Percentiles rank a stretch among this genome's conserved stretches.
phyloP scores from a whole-genome alignment of 2,113 vertebrate species.

The Scatophagus argus region DNA sequence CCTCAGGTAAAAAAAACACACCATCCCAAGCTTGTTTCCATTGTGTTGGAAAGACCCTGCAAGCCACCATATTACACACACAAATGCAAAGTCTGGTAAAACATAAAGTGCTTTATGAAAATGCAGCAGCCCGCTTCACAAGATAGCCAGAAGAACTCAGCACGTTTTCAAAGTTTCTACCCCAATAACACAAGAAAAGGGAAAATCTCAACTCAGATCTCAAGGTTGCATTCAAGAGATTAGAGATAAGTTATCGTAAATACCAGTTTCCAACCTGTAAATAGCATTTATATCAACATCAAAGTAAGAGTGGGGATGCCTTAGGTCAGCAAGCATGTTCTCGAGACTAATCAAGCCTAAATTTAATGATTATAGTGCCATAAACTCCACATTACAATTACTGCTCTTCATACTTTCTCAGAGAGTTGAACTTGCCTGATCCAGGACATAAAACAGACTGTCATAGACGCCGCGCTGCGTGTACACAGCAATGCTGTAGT shows the following conservation, averaged over 20 bases:
- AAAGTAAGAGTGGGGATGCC: background rate
- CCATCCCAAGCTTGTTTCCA: background rate
- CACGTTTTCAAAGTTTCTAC: no score
- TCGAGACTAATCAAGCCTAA: background rate
- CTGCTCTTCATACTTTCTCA: background rate
- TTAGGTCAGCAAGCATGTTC: background rate
- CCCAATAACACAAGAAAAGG: background rate
- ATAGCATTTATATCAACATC: background rate
- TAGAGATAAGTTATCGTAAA: background rate
- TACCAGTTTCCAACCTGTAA: background rate
- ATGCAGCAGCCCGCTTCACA: background rate
- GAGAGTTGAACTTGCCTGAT: constrained; percentile 86
- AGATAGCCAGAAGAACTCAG: background rate
- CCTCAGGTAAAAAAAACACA: constrained; percentile 45
- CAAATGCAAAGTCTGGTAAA: background rate
- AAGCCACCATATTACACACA: background rate
- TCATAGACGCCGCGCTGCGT: constrained; percentile 88
- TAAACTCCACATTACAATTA: background rate
- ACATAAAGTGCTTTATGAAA: background rate
- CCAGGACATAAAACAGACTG: constrained; percentile 89
- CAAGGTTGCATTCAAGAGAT: background rate
- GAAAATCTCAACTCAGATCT: background rate
- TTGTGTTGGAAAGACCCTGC: background rate
- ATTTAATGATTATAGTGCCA: background rate
- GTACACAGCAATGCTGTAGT: constrained; percentile 90